phyloP scores from a whole-genome alignment of 2,797 vertebrate species.

The Chelonia mydas region DNA sequence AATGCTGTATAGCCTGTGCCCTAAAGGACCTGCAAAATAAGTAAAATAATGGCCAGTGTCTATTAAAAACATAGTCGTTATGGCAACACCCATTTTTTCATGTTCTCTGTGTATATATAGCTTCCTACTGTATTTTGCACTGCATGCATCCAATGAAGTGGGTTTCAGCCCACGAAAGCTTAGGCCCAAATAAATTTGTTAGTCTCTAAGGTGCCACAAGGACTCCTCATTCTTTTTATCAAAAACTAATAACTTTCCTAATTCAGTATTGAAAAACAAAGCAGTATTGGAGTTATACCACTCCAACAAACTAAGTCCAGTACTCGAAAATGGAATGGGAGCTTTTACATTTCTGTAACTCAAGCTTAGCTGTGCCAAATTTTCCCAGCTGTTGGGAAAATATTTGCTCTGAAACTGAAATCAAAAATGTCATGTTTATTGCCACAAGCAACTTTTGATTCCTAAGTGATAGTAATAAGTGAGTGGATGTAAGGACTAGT shows the following conservation, averaged over 20 bases:
- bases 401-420: neutral
- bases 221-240: neutral
- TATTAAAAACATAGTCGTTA: neutral
- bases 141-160: too few species aligned
- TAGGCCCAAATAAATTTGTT: too few species aligned
- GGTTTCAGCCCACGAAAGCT: too few species aligned
- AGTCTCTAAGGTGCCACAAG: too few species aligned
- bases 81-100: too few species aligned
- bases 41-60: neutral
- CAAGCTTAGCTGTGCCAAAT: neutral
- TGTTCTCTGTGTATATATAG: too few species aligned
- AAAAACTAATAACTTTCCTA: neutral
- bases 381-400: neutral
- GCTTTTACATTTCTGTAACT: neutral
- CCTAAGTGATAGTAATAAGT: neutral
- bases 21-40: neutral
- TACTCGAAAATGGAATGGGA: fast-evolving
- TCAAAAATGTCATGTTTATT: neutral
- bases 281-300: neutral
- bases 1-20: neutral
- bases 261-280: neutral
- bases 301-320: neutral
- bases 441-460: neutral
- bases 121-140: too few species aligned
- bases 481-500: neutral